phyloP scores from a whole-genome alignment of 1,140 invertebrate genomes.

The Drosophila persimilis region DNA sequence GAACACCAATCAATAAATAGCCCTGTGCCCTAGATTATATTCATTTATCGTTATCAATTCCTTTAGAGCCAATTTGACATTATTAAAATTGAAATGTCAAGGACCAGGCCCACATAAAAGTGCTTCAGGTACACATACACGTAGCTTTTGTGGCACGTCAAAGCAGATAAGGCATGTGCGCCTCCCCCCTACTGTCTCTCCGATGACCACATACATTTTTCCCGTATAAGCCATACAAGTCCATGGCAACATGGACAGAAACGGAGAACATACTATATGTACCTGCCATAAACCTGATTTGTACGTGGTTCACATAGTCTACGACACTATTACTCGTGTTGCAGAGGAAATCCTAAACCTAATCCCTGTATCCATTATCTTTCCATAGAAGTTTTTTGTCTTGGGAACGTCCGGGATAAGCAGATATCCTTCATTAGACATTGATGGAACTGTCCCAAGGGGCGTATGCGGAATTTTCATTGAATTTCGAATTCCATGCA shows the following conservation, averaged over 20 bases:
- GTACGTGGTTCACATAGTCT: not conserved
- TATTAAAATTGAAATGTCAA: slow-evolving; percentile 60
- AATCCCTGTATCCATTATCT: not conserved
- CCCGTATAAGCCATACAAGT: slow-evolving; percentile 38
- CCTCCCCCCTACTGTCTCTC: not conserved
- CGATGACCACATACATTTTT: slow-evolving; percentile 40
- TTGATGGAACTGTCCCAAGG: slow-evolving; percentile 24
- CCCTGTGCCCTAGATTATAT: slow-evolving; percentile 34
- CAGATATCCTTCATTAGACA: slow-evolving; percentile 32
- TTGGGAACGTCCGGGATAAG: not conserved
- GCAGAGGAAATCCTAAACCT: slow-evolving; percentile 3
- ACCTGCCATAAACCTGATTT: slow-evolving; percentile 1
- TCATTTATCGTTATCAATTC: slow-evolving; percentile 35
- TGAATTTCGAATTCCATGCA: slow-evolving; percentile 30
- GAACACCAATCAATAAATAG: slow-evolving; percentile 45
- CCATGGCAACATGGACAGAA: slow-evolving; percentile 28
- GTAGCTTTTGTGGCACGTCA: slow-evolving; percentile 27
- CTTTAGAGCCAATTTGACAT: slow-evolving; percentile 50
- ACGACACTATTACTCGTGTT: too few species aligned
- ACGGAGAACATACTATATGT: not conserved
- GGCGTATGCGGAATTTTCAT: slow-evolving; percentile 52
- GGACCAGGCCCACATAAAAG: not conserved
- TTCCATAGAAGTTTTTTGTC: too few species aligned
- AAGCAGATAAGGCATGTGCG: slow-evolving; percentile 38
- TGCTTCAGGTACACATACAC: not conserved